Conservation (phyloP, 2,113 vertebrate genomes). For the Pseudorasbora parva region DNA sequence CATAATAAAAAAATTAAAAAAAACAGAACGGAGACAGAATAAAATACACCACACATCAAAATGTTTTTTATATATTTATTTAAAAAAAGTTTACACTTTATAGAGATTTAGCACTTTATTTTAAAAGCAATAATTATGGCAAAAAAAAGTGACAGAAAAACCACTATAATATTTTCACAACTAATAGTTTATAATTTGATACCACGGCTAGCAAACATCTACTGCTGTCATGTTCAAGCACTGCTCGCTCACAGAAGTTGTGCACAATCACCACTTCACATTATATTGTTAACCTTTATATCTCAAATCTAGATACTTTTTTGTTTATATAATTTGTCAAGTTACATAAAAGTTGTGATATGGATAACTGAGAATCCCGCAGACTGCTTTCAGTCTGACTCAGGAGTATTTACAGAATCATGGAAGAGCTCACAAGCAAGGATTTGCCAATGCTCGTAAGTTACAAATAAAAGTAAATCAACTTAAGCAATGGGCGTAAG, state of each 20-base stretch:
- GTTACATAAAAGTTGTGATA: conserved; percentile 63
- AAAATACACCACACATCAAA: conserved; percentile 35
- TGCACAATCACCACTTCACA: conserved; percentile 65
- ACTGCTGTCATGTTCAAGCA: conserved; percentile 54
- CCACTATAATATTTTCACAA: conserved; percentile 71
- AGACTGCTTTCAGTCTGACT: conserved; percentile 20
- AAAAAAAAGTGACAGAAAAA: conserved; percentile 70
- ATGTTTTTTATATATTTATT: conserved; percentile 46
- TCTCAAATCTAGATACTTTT: conserved; percentile 62
- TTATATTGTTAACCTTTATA: conserved; percentile 59
- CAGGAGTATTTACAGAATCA: conserved; percentile 70
- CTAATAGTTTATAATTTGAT: conserved; percentile 63
- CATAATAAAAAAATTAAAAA: too few relatives aligned
- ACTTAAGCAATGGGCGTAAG: conserved; percentile 56
- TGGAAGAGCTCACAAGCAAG: conserved; percentile 48
- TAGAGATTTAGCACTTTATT: conserved; percentile 67
- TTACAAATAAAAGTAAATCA: conserved; percentile 56
- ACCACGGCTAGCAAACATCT: conserved; percentile 65
- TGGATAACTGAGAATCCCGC: conserved; percentile 28
- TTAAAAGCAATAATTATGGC: conserved; percentile 74
- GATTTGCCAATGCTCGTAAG: conserved; percentile 54
- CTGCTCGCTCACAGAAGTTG: conserved; percentile 58
- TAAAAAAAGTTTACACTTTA: conserved; percentile 52
- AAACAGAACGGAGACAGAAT: conserved; percentile 2
- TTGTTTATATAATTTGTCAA: conserved; percentile 58